Conservation (phyloP, 2,113 vertebrate genomes). For the Dromiciops gliroides region DNA sequence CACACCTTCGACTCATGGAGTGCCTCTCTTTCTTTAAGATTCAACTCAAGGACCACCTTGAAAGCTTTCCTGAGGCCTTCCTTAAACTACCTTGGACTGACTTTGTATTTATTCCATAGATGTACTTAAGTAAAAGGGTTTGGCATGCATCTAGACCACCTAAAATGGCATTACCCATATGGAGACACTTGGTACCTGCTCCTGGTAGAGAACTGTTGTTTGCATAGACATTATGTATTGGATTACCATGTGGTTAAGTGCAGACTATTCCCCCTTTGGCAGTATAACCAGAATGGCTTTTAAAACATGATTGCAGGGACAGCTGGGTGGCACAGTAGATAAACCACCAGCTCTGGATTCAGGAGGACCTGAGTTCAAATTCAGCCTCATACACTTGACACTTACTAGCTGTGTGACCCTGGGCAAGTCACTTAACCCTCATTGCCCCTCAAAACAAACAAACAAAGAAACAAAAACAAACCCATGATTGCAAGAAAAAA, state of each 20-base stretch:
- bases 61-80: neutral
- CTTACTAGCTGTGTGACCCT: too few relatives aligned
- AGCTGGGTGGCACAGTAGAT: too few relatives aligned
- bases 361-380: too few relatives aligned
- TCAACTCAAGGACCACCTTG: neutral
- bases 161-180: too few relatives aligned
- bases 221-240: neutral
- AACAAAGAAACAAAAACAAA: too few relatives aligned
- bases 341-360: too few relatives aligned
- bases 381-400: too few relatives aligned
- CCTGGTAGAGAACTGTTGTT: neutral
- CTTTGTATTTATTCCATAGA: neutral
- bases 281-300: neutral
- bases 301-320: too few relatives aligned
- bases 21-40: neutral
- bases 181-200: too few relatives aligned
- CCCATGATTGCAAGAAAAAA: too few relatives aligned
- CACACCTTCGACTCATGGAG: neutral
- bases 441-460: too few relatives aligned
- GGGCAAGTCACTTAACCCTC: too few relatives aligned
- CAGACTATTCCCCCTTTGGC: neutral
- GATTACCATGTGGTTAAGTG: neutral
- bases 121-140: neutral
- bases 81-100: neutral
- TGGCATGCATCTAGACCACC: neutral